Percentiles rank a stretch among this genome's conserved stretches.
phyloP scores from a whole-genome alignment of 1,140 invertebrate genomes.

The Cherax quadricarinatus region DNA sequence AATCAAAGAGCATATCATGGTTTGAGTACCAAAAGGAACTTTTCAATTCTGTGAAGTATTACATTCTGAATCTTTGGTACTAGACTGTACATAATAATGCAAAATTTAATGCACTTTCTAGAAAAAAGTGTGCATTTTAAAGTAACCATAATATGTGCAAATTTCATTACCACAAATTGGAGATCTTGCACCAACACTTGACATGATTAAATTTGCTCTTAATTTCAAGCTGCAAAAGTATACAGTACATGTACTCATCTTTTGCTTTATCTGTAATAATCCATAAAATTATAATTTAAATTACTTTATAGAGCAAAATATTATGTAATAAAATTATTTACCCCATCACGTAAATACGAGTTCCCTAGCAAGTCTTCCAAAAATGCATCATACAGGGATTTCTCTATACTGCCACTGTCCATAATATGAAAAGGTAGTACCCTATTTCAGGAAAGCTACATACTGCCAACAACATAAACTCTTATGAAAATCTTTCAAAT shows the following conservation, averaged over 20 bases:
- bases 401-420: not conserved
- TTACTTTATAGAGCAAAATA: too few species aligned
- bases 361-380: not conserved
- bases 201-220: not conserved
- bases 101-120: not conserved
- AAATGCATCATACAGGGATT: too few species aligned
- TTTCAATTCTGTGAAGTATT: not conserved
- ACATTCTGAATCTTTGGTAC: not conserved
- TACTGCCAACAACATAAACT: not conserved
- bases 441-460: not conserved
- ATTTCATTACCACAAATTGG: slow-evolving; percentile 7
- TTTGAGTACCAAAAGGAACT: too few species aligned
- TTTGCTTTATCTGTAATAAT: too few species aligned
- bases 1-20: not conserved
- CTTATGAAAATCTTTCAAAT: not conserved
- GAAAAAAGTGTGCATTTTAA: too few species aligned
- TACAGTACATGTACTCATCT: too few species aligned
- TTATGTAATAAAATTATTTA: too few species aligned
- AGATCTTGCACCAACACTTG: not conserved
- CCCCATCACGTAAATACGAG: too few species aligned
- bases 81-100: not conserved
- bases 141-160: not conserved
- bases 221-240: too few species aligned
- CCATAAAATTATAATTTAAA: too few species aligned
- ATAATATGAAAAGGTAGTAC: not conserved